Conservation (phyloP, 2,797 vertebrate genomes). For the Philypnodon macrostomus region DNA sequence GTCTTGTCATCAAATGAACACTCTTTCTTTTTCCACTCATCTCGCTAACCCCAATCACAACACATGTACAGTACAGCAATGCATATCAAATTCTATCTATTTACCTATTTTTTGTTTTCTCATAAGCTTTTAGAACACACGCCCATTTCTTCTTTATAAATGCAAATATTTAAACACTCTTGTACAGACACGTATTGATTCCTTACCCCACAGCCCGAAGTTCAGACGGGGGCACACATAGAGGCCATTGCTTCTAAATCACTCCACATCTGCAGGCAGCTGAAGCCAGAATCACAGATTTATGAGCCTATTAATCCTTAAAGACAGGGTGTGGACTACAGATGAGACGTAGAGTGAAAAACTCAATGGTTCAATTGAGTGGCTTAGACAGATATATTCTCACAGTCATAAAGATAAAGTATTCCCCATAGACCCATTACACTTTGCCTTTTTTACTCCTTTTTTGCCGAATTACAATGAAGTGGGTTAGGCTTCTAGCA, state of each 20-base stretch:
- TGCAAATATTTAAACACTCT: slow-evolving; percentile 14
- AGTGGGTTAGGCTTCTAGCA: background rate
- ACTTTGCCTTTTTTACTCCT: background rate
- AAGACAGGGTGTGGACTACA: slow-evolving; percentile 29
- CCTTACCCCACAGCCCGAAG: slow-evolving; percentile 13
- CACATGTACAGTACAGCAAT: background rate
- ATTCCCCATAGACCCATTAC: slow-evolving; percentile 1
- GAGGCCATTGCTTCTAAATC: slow-evolving; percentile 30
- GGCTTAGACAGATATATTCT: slow-evolving; percentile 30
- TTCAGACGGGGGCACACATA: slow-evolving; percentile 16
- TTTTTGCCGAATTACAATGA: background rate
- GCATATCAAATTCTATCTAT: no score
- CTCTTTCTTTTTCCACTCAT: background rate
- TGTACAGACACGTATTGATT: slow-evolving; percentile 10
- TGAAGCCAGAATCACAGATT: slow-evolving; percentile 49
- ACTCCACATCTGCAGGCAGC: slow-evolving; percentile 31
- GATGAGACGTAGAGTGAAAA: slow-evolving; percentile 12
- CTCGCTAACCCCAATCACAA: background rate
- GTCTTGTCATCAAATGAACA: background rate
- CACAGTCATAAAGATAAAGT: slow-evolving; percentile 41
- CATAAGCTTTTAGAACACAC: background rate
- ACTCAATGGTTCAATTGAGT: slow-evolving; percentile 2
- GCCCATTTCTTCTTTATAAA: background rate
- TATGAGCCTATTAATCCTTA: slow-evolving; percentile 55
- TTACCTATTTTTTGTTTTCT: background rate